These are phyloP conservation scores for Crocuta crocuta DNA, from an alignment of 2,113 vertebrate genomes.

Conservation along the genomic window DNA sequence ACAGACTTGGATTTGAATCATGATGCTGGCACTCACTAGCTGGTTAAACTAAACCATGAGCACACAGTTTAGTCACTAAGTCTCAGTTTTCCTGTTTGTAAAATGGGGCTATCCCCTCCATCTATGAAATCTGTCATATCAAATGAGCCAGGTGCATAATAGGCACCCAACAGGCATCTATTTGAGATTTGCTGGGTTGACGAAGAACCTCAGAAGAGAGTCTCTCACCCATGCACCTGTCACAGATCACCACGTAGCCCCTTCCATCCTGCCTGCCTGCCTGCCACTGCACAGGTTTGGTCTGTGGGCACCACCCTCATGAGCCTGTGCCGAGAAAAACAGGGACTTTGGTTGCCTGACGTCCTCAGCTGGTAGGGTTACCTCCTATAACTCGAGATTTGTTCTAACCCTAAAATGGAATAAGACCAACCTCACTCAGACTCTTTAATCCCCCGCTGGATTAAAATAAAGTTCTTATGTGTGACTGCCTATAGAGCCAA, in stretches of 20 bases:
- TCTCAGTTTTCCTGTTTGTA: constrained; percentile 20
- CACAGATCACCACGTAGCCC: background rate
- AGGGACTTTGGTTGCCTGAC: background rate
- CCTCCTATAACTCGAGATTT: constrained; percentile 54
- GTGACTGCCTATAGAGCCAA: constrained; percentile 30
- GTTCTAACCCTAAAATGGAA: constrained; percentile 64
- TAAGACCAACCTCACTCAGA: constrained; percentile 54
- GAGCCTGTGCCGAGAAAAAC: background rate
- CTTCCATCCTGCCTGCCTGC: background rate
- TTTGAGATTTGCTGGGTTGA: background rate
- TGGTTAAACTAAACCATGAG: background rate
- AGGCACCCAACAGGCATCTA: background rate
- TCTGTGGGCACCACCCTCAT: background rate
- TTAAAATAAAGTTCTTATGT: constrained; percentile 47
- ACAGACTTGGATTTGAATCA: background rate
- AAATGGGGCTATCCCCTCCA: background rate
- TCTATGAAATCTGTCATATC: background rate
- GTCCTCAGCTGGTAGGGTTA: background rate
- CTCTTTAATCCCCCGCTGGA: constrained; percentile 55
- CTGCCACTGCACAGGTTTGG: background rate
- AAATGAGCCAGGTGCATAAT: background rate
- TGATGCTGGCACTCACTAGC: background rate
- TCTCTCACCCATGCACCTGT: background rate
- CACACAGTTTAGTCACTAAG: background rate
- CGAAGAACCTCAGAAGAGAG: background rate